Percentiles rank a stretch among this genome's conserved stretches.
Evolutionary conservation across 1,140 invertebrate species (phyloP).

Genomic region (Acromyrmex charruanus): DNA sequence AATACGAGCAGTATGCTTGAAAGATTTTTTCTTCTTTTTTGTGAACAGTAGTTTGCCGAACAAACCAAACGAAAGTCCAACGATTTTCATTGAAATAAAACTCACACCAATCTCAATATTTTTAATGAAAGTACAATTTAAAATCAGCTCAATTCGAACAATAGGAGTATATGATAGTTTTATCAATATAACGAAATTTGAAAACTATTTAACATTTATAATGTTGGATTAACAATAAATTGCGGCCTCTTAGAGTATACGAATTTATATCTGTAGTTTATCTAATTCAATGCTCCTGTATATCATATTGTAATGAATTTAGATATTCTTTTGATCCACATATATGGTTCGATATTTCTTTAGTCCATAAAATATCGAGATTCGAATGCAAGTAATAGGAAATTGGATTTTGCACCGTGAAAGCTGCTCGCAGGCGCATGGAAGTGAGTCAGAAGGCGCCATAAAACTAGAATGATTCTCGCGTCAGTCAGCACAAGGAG

Average conservation of each 20-base stretch:
- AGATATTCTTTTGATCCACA: neutral
- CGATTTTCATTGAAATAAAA: constrained; percentile 51
- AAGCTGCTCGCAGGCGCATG: neutral
- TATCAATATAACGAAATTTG: neutral
- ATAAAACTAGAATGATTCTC: constrained; percentile 54
- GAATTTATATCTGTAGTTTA: neutral
- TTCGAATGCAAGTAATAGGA: constrained; percentile 46
- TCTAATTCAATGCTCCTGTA: neutral
- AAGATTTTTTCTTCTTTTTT: constrained; percentile 47
- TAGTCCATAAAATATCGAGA: constrained; percentile 33
- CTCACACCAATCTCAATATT: constrained; percentile 14
- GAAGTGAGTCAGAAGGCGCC: constrained; percentile 55
- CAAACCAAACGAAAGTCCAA: neutral
- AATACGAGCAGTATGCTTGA: constrained; percentile 16
- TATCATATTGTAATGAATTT: neutral
- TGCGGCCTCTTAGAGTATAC: neutral
- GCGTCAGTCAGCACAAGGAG: constrained; percentile 29
- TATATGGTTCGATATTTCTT: constrained; percentile 15
- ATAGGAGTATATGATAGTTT: neutral
- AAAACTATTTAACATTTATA: neutral
- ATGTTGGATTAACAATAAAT: neutral
- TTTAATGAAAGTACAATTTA: constrained; percentile 20
- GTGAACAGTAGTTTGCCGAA: neutral
- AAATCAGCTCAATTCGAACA: neutral
- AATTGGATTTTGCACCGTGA: constrained; percentile 51